Percentiles rank a stretch among this genome's conserved stretches.
Conservation (phyloP, 92 coral and sea anemone species). For the Bergia puertoricense region DNA sequence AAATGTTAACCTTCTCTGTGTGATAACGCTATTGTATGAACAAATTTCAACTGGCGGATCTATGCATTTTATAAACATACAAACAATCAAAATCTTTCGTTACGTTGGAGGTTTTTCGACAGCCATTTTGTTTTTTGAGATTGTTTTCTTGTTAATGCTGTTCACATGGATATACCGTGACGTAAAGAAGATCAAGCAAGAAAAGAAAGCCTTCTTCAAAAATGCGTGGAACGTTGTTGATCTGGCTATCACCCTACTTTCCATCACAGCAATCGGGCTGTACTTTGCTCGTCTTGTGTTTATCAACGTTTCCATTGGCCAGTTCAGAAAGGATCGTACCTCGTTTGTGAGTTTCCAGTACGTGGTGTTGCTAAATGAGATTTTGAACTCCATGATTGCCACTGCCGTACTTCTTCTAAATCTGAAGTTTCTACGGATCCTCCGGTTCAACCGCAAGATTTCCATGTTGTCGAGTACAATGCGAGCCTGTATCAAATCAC, state of each 20-base stretch:
- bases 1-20: constrained; percentile 79
- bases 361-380: constrained; percentile 78
- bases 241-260: constrained; percentile 54
- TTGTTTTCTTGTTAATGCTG: constrained; percentile 66
- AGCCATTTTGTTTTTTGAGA: constrained; percentile 78
- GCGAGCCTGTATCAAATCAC: constrained; percentile 58
- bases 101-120: constrained; percentile 76
- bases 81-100: constrained; percentile 78
- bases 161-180: constrained; percentile 80
- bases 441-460: constrained; percentile 86
- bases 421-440: constrained; percentile 82
- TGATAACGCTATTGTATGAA: constrained; percentile 74
- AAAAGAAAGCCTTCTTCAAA: constrained; percentile 60
- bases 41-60: constrained; percentile 81
- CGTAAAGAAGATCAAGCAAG: constrained; percentile 65
- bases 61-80: constrained; percentile 65
- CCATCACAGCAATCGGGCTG: constrained; percentile 64
- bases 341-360: constrained; percentile 90
- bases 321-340: constrained; percentile 67
- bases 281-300: constrained; percentile 81
- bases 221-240: constrained; percentile 86
- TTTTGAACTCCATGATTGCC: constrained; percentile 63
- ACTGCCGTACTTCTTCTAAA: constrained; percentile 71
- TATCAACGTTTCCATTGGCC: constrained; percentile 56
- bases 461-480: constrained; percentile 77